Percentiles rank a stretch among this genome's conserved stretches.
phyloP scores from a whole-genome alignment of 2,113 vertebrate species.

The Pardalotus punctatus region DNA sequence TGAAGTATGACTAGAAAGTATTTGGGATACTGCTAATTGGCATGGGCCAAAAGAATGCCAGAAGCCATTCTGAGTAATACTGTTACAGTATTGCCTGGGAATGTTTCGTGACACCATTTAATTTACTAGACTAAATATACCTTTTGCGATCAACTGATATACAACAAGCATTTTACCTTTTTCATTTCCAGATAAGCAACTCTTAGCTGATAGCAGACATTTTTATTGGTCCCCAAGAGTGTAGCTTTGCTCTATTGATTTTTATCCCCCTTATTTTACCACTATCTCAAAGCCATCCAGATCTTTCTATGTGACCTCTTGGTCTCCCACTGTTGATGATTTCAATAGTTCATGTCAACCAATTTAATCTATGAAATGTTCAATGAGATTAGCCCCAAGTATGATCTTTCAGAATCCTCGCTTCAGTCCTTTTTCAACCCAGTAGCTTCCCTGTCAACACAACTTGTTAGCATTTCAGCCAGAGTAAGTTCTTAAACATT shows the following conservation, averaged over 20 bases:
- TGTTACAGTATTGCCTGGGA: not conserved
- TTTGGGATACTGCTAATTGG: not conserved
- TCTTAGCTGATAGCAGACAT: not conserved
- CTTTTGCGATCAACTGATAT: not conserved
- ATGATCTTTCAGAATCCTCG: not conserved
- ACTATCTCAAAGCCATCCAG: slow-evolving; percentile 4
- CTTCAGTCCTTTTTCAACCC: not conserved
- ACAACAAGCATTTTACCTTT: not conserved
- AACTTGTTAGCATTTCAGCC: not conserved
- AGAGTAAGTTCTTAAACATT: not conserved
- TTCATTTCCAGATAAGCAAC: slow-evolving; percentile 17
- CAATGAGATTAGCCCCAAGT: not conserved
- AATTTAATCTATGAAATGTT: not conserved
- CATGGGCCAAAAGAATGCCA: not conserved
- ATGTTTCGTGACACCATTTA: not conserved
- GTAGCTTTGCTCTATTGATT: slow-evolving; percentile 21
- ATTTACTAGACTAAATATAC: not conserved
- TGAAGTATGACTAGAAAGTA: not conserved
- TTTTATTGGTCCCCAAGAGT: not conserved
- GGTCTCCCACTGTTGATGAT: not conserved
- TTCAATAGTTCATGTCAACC: not conserved
- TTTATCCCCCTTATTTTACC: slow-evolving; percentile 17
- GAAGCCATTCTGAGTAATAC: not conserved
- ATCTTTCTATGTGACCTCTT: slow-evolving; percentile 3
- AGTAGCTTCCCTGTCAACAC: not conserved